Evolutionary conservation across 2,888 invertebrate species (phyloP), one percentile per base, ranked within the genome.

Genomic region (Limnephilus lunatus): DNA sequence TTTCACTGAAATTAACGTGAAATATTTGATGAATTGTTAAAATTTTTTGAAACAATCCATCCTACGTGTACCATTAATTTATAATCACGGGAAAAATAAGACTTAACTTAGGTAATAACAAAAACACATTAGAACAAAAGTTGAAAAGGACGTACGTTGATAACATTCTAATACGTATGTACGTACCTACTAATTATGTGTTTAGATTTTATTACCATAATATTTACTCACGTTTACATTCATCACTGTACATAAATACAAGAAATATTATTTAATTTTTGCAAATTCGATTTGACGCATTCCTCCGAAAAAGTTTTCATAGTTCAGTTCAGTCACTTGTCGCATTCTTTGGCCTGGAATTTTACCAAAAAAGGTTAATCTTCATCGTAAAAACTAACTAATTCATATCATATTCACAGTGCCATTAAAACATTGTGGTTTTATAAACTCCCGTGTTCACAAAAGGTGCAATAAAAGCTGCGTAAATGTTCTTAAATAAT

Each of bases 391-490:
- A 68, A 68, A n/a, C 68, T n/a, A 68, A 25, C 68, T 68, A 68
- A 68, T 68, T 25, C 9, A 25, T 9, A 68, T 68, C 25, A n/a
- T 68, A 68, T 68, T 68, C 82, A 31, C 82, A 82, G 31, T 82
- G 32, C 32, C 82, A 31, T 32, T 82, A 82, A 32, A 68, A 68
- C 85, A 85, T 39, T 85, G 85, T 39, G 85, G 85, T 85, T 32
- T 32, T 35, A 85, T 85, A 85, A 85, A 25, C 14, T 35, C 85
- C 85, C 4, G 85, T 83, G 39, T 85, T 85, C 68, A 68, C 68
- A 68, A 68, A 68, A 85, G 25, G 85, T 25, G 35, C 14, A 25
- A 25, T 85, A 85, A 35, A 85, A 85, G 32, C 11, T 85, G 32
- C 85, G 39, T 85, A 85, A 85, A 39, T 12, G 85, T 11, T 11